Evolutionary conservation across 2,888 invertebrate species (phyloP), one percentile per base, ranked within the genome.

Genomic region (Brachypterus glaber): DNA sequence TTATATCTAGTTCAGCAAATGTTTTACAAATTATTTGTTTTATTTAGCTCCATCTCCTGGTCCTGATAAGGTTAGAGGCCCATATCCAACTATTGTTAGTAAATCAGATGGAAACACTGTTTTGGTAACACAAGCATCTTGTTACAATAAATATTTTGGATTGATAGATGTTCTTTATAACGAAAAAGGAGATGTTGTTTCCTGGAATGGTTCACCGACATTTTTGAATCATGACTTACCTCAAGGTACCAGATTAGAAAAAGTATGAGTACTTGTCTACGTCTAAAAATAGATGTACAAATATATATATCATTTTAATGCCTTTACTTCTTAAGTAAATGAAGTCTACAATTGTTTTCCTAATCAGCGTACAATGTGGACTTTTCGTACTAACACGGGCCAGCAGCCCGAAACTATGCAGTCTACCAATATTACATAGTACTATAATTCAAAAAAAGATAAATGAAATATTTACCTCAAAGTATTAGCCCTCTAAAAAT

Each of bases 131-230:
- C 84, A 84, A 62, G 82, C 84, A 1, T 73, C 77, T 0, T 76
- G 79, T 37, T 83, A 76, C 62, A 77, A 80, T 1, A 77, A 79
- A 54, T 91, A 89, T 59, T 65, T 91, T 25, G 90, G 90, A 8
- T 75, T 80, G 57, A 69, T 91, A 33, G 76, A 78, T 16, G 70
- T 89, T 1, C 73, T 63, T 49, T 82, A 88, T 55, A 74, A 89
- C 59, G 66, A 71, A 0, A 54, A 69, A 0, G 88, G 88, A 3
- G 72, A 77, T 41, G 65, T 87, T 1, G 61, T 67, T 4, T 53
- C 63, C 5, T 87, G 79, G 73, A 39, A 43, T 14, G 90, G 90
- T 1, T 72, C 76, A 37, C 87, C 87, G 0, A 74, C 86, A 42
- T 79, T 74, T 35, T 39, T 57, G 24, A 47, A 47, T 17, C 37